Percentiles rank a stretch among this genome's conserved stretches.
Evolutionary conservation across 2,113 vertebrate genomes (phyloP).

Genomic region (Ia io): DNA sequence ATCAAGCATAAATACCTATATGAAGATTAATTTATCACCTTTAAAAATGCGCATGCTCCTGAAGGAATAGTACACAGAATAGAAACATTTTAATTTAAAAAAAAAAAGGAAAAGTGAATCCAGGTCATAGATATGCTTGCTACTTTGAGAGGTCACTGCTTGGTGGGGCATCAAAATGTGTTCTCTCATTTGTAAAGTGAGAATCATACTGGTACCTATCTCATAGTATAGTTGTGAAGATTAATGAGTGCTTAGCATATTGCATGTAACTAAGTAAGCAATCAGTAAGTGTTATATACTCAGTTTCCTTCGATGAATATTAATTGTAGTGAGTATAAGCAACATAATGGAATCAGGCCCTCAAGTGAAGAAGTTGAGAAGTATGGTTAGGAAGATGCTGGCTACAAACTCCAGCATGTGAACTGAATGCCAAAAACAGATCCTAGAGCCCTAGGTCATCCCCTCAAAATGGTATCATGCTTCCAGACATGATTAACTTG

Average conservation of each 20-base stretch:
- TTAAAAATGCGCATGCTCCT: background rate
- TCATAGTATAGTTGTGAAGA: background rate
- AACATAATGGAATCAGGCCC: background rate
- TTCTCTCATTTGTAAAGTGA: conserved; percentile 38
- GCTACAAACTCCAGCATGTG: background rate
- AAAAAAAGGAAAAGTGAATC: background rate
- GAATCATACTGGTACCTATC: background rate
- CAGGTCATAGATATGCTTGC: background rate
- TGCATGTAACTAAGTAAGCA: background rate
- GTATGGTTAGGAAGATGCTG: background rate
- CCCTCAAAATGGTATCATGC: background rate
- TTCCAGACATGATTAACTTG: background rate
- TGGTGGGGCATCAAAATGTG: background rate
- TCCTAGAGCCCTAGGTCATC: background rate
- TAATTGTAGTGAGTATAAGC: conserved; percentile 12
- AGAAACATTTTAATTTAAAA: background rate
- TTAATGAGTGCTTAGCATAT: conserved; percentile 18
- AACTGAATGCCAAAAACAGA: background rate
- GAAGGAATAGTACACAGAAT: background rate
- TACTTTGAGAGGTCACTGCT: background rate
- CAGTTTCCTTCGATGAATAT: background rate
- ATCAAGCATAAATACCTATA: background rate
- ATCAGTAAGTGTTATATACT: conserved; percentile 11
- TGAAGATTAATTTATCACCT: background rate
- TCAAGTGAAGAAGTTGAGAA: background rate